Percentiles rank a stretch among this genome's conserved stretches.
Conservation (phyloP, 2,113 vertebrate genomes). For the Phylloscopus whistleri region DNA sequence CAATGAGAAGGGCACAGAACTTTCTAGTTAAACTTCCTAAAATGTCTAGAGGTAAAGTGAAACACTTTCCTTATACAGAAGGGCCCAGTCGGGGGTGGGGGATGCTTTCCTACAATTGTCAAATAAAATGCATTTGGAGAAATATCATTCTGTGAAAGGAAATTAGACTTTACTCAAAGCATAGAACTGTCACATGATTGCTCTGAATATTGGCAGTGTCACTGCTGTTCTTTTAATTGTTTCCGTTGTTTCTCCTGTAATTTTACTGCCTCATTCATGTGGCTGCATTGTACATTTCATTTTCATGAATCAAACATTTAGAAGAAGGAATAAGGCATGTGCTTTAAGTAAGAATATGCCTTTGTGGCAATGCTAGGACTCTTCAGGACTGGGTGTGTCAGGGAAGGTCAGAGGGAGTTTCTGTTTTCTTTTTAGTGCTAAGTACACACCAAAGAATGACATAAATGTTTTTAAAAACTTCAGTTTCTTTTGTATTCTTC, state of each 20-base stretch:
- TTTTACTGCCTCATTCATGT: background rate
- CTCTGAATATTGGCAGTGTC: background rate
- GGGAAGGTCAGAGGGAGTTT: fast-evolving
- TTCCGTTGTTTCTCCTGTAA: background rate
- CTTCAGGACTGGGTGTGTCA: background rate
- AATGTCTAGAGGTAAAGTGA: too few relatives aligned
- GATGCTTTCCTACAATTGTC: background rate
- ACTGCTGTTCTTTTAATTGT: background rate
- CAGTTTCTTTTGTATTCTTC: background rate
- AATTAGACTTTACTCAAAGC: background rate
- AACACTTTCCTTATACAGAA: too few relatives aligned
- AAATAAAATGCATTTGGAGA: background rate
- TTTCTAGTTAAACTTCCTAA: too few relatives aligned
- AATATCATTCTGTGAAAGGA: background rate
- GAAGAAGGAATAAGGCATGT: background rate
- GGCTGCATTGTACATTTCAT: background rate
- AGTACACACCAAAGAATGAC: background rate
- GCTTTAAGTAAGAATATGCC: background rate
- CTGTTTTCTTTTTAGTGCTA: background rate
- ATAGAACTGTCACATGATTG: background rate
- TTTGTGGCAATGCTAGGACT: background rate
- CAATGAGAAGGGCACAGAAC: too few relatives aligned
- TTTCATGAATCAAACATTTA: background rate
- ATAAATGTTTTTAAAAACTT: background rate
- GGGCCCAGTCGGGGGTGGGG: too few relatives aligned